phyloP scores from a whole-genome alignment of 2,888 invertebrate genomes.

The Sarcophaga rosellei region DNA sequence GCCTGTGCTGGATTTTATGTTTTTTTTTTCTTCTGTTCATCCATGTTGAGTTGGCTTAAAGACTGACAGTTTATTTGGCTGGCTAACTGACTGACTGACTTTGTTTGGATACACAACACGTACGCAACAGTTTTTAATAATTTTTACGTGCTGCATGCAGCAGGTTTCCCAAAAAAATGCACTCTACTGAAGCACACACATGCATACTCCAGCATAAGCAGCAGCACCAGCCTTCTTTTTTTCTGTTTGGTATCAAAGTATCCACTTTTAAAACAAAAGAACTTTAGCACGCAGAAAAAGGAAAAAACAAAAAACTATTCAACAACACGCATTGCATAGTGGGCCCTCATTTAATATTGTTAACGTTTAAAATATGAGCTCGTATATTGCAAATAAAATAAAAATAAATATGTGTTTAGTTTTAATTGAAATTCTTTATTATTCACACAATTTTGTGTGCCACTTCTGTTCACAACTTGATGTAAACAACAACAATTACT shows the following conservation, averaged over 20 bases:
- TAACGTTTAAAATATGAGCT: too few species aligned
- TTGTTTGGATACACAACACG: conserved; percentile 65
- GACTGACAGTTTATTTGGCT: background rate
- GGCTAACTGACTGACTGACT: conserved; percentile 42
- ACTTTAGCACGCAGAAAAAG: conserved; percentile 53
- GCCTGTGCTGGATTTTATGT: conserved; percentile 50
- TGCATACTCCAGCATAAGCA: background rate
- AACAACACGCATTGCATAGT: conserved; percentile 60
- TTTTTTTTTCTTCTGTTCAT: conserved; percentile 27
- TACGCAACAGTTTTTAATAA: conserved; percentile 67
- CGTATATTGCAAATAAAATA: too few species aligned
- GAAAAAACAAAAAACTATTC: conserved; percentile 10
- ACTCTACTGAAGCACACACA: conserved; percentile 22
- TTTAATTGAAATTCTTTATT: too few species aligned
- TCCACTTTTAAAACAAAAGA: conserved; percentile 59
- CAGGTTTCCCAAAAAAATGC: conserved; percentile 64
- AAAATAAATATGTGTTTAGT: too few species aligned
- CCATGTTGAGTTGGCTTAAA: conserved; percentile 5
- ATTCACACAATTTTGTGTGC: too few species aligned
- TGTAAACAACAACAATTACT: too few species aligned
- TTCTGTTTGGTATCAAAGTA: conserved; percentile 31
- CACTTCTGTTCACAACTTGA: too few species aligned
- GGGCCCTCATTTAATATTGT: too few species aligned
- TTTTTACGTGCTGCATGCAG: conserved; percentile 68
- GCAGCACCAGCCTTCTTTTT: background rate